Conservation (phyloP, 1,140 invertebrate species). For the Oreohelix idahoensis region DNA sequence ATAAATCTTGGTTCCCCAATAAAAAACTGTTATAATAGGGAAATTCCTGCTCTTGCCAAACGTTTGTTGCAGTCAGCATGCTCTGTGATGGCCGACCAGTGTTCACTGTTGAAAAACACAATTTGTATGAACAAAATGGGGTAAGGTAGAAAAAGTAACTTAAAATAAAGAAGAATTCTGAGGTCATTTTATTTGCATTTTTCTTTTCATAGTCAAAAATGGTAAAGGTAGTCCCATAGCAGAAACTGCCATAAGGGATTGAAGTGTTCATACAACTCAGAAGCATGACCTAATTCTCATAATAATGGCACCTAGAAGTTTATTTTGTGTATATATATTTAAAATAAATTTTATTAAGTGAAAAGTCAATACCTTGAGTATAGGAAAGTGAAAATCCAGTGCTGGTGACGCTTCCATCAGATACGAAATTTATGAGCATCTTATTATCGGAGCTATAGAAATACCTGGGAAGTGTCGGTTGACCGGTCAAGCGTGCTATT, state of each 20-base stretch:
- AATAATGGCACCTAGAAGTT: too few species aligned
- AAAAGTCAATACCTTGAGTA: background rate
- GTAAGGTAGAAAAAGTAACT: too few species aligned
- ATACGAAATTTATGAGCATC: constrained; percentile 97
- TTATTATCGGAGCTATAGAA: constrained; percentile 95
- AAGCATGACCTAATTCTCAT: too few species aligned
- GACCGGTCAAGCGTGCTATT: constrained; percentile 91
- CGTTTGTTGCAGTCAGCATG: constrained; percentile 38
- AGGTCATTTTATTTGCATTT: too few species aligned
- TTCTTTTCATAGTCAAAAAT: too few species aligned
- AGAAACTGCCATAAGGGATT: too few species aligned
- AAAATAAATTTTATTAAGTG: background rate
- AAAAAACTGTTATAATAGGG: constrained; percentile 48
- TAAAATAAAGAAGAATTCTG: too few species aligned
- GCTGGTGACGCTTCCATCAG: constrained; percentile 79
- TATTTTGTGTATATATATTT: too few species aligned
- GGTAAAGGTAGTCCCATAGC: too few species aligned
- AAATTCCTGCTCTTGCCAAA: constrained; percentile 31
- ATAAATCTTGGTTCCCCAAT: constrained; percentile 46
- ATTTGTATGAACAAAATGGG: too few species aligned
- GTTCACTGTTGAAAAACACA: constrained; percentile 30
- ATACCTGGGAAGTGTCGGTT: constrained; percentile 83
- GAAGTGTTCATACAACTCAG: too few species aligned
- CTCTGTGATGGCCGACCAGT: constrained; percentile 34
- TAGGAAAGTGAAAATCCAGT: constrained; percentile 46